These are phyloP conservation scores for Limnephilus lunatus DNA, from an alignment of 2,888 invertebrate species.

Conservation along the genomic window DNA sequence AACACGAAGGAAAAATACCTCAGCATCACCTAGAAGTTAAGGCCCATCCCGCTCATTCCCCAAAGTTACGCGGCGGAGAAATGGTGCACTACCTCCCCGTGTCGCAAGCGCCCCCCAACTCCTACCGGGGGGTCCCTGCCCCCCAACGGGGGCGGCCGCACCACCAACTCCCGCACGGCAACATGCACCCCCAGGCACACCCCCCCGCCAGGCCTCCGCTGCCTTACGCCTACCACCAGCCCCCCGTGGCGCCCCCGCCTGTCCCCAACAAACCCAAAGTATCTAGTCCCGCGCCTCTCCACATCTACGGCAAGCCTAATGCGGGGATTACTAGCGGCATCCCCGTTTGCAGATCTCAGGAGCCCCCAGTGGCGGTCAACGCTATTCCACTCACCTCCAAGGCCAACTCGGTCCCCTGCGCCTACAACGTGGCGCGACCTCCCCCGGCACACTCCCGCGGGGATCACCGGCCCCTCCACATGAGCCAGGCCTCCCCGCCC, in stretches of 20 bases:
- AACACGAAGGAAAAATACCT: slow-evolving; percentile 82
- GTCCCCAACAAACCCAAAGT: slow-evolving; percentile 82
- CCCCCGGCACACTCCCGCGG: slow-evolving; percentile 70
- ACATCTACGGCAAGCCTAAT: slow-evolving; percentile 82
- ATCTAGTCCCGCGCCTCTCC: slow-evolving; percentile 87
- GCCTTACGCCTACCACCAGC: slow-evolving; percentile 73
- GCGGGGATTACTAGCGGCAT: slow-evolving; percentile 79
- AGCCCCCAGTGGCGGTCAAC: slow-evolving; percentile 69
- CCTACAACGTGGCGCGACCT: slow-evolving; percentile 74
- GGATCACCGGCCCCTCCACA: slow-evolving; percentile 68
- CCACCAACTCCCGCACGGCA: slow-evolving; percentile 67
- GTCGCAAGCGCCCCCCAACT: slow-evolving; percentile 71
- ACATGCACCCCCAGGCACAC: slow-evolving; percentile 67
- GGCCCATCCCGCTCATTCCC: slow-evolving; percentile 78
- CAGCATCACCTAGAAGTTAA: slow-evolving; percentile 79
- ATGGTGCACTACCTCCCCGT: slow-evolving; percentile 78
- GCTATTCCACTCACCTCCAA: slow-evolving; percentile 80
- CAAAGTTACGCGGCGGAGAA: slow-evolving; percentile 77
- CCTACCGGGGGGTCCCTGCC: slow-evolving; percentile 69
- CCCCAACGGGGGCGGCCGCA: slow-evolving; percentile 70
- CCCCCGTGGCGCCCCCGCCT: slow-evolving; percentile 74
- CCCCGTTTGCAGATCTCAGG: slow-evolving; percentile 75
- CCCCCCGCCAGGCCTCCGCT: slow-evolving; percentile 67
- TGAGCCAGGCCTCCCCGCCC: slow-evolving; percentile 71
- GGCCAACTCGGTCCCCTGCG: slow-evolving; percentile 74